Percentiles rank a stretch among this genome's conserved stretches.
These are phyloP conservation scores for Ormyrus pomaceus DNA, from an alignment of 2,888 invertebrate species.

Conservation along the genomic window DNA sequence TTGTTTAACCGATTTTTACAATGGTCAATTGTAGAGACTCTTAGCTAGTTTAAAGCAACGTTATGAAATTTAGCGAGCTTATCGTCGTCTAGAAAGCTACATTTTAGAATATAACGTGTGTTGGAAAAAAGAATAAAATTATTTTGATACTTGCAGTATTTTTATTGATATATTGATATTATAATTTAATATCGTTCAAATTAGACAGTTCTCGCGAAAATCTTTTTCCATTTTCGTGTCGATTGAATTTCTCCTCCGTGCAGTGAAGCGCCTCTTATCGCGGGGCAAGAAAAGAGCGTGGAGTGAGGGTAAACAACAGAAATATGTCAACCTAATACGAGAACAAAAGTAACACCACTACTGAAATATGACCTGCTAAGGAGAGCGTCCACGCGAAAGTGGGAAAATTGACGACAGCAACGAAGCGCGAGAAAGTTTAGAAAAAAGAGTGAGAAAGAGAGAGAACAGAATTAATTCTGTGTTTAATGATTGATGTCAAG, in stretches of 20 bases:
- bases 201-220: too few relatives aligned
- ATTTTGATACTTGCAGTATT: too few relatives aligned
- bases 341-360: slow-evolving; percentile 11
- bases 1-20: too few relatives aligned
- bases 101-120: too few relatives aligned
- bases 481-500: slow-evolving; percentile 31
- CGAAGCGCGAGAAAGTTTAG: slow-evolving; percentile 33
- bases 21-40: too few relatives aligned
- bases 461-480: slow-evolving; percentile 29
- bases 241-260: slow-evolving; percentile 6
- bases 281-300: slow-evolving; percentile 4
- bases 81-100: too few relatives aligned
- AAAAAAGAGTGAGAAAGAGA: slow-evolving; percentile 49
- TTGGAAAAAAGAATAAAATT: too few relatives aligned
- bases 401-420: slow-evolving; percentile 26
- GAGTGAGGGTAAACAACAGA: slow-evolving; percentile 5
- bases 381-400: slow-evolving; percentile 42
- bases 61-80: too few relatives aligned
- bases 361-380: slow-evolving; percentile 4
- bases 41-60: too few relatives aligned
- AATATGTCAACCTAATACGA: slow-evolving; percentile 19
- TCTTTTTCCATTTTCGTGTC: too few relatives aligned
- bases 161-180: too few relatives aligned
- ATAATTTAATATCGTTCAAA: too few relatives aligned
- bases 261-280: slow-evolving; percentile 14